Evolutionary conservation across 2,888 invertebrate species (phyloP).

Genomic region (Cerastis leucographa): DNA sequence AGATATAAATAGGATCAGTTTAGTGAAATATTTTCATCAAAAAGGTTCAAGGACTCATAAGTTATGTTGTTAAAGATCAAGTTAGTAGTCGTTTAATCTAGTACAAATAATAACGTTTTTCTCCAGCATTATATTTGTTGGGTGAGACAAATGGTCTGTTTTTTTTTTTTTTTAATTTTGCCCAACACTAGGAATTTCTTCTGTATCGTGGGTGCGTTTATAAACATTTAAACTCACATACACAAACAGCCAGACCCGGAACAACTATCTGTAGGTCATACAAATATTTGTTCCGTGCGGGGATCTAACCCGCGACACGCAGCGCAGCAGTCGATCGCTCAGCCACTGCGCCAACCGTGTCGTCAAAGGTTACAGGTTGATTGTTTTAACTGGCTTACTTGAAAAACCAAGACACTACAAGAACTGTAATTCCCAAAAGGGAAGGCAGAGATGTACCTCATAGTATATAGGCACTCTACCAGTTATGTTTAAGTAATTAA

Average conservation of each 20-base stretch:
- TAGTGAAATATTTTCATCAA: constrained; percentile 17
- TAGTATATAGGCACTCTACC: not conserved
- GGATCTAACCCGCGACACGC: too few relatives aligned
- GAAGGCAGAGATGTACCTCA: not conserved
- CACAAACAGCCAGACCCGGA: too few relatives aligned
- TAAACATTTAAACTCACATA: too few relatives aligned
- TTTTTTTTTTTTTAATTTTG: too few relatives aligned
- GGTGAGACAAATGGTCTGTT: not conserved
- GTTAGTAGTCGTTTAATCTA: not conserved
- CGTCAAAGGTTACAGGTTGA: too few relatives aligned
- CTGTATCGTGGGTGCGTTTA: too few relatives aligned
- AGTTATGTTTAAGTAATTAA: not conserved
- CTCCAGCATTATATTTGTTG: not conserved
- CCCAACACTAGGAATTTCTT: too few relatives aligned
- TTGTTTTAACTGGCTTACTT: not conserved
- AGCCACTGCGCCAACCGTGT: too few relatives aligned
- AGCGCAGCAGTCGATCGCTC: too few relatives aligned
- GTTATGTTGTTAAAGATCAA: not conserved
- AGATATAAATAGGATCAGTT: constrained; percentile 15
- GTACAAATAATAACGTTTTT: not conserved
- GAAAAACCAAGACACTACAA: not conserved
- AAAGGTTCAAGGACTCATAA: constrained; percentile 2
- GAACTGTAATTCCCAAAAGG: not conserved
- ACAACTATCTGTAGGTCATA: too few relatives aligned
- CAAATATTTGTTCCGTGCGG: too few relatives aligned